Conservation (phyloP, 2,797 vertebrate genomes). For the Parauchenoglanis punctatus region DNA sequence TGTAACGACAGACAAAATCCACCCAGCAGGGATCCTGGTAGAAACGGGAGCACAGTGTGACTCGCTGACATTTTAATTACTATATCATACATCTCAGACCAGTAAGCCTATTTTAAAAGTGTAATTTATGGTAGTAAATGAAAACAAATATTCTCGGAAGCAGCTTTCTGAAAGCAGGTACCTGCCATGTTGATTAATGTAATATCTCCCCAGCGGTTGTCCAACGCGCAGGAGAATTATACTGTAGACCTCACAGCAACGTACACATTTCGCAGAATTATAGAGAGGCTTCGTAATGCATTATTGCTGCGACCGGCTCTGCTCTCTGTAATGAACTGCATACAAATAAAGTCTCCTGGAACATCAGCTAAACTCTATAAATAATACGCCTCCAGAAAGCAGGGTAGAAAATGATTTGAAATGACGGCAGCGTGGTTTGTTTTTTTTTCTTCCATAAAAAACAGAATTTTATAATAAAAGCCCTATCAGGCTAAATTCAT, state of each 20-base stretch:
- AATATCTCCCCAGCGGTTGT: conserved; percentile 51
- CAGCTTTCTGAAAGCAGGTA: conserved; percentile 54
- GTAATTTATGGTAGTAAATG: conserved; percentile 61
- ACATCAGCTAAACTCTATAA: conserved; percentile 48
- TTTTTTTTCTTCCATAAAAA: not conserved
- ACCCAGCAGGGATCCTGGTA: conserved; percentile 49
- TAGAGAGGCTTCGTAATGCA: conserved; percentile 42
- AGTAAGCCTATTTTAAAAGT: conserved; percentile 54
- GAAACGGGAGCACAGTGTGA: conserved; percentile 55
- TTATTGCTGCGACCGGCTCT: conserved; percentile 28
- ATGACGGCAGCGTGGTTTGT: conserved; percentile 22
- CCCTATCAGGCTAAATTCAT: conserved; percentile 41
- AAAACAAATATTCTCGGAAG: conserved; percentile 62
- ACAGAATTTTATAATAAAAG: conserved; percentile 39
- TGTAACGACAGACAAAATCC: conserved; percentile 43
- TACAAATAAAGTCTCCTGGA: conserved; percentile 40
- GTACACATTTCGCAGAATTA: conserved; percentile 33
- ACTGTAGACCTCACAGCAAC: conserved; percentile 25
- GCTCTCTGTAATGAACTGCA: conserved; percentile 42
- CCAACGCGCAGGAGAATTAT: conserved; percentile 50
- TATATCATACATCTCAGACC: conserved; percentile 56
- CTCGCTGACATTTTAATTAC: conserved; percentile 63
- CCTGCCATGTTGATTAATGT: conserved; percentile 59
- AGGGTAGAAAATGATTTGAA: conserved; percentile 28
- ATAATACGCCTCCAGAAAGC: conserved; percentile 26